Conservation (phyloP, 2,888 invertebrate species). For the Aspidiotus rigidus region DNA sequence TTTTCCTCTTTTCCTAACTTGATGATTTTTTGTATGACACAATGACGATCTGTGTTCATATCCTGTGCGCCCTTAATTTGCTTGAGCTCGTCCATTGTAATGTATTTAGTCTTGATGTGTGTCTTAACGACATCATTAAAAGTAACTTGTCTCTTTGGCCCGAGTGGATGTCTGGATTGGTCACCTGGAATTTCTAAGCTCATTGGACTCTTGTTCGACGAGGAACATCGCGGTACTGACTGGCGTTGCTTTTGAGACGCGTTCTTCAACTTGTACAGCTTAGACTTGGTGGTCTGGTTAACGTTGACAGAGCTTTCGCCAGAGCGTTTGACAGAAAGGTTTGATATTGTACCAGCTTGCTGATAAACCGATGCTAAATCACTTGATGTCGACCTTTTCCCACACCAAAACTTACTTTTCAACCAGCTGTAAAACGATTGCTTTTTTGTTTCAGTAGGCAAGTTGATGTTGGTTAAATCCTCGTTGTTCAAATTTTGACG, state of each 20-base stretch:
- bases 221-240: too few species aligned
- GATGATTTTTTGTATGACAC: constrained; percentile 1
- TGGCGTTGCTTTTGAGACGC: too few species aligned
- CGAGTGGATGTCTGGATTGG: neutral
- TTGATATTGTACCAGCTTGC: neutral
- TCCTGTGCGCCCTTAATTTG: constrained; percentile 5
- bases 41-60: constrained; percentile 11
- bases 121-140: constrained; percentile 25
- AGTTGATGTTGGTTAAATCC: too few species aligned
- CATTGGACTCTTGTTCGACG: too few species aligned
- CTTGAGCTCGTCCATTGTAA: constrained; percentile 15
- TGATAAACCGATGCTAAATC: neutral
- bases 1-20: neutral
- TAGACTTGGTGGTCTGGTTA: too few species aligned
- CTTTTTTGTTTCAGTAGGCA: neutral
- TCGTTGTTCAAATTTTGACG: too few species aligned
- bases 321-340: too few species aligned
- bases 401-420: neutral
- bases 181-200: too few species aligned
- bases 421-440: neutral
- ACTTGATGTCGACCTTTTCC: neutral
- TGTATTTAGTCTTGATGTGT: constrained; percentile 24
- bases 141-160: constrained; percentile 20
- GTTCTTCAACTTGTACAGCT: neutral
- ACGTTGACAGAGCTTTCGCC: too few species aligned